A percentile compares a stretch with the other conserved stretches of the same genome.
These are phyloP conservation scores for Coilia nasus DNA, from an alignment of 2,797 vertebrate species.

Conservation along the genomic window DNA sequence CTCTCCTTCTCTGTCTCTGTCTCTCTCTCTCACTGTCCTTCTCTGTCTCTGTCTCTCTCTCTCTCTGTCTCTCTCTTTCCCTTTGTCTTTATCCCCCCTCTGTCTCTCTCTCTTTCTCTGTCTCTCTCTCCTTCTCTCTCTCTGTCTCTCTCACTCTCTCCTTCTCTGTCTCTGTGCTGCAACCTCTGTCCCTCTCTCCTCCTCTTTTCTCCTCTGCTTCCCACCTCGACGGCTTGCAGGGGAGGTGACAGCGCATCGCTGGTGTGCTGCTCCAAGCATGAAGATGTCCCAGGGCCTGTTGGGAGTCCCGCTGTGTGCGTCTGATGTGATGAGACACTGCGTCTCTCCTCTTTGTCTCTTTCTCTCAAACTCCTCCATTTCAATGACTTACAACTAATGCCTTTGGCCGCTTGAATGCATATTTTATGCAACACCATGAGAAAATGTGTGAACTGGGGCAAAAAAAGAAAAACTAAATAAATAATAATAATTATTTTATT, in stretches of 20 bases:
- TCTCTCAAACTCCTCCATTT: conserved; percentile 28
- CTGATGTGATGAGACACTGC: conserved; percentile 20
- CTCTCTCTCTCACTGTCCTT: no score
- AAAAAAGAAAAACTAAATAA: no score
- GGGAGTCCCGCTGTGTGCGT: conserved; percentile 55
- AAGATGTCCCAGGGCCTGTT: conserved; percentile 59
- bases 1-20: no score
- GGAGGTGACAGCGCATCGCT: conserved; percentile 22
- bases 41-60: no score
- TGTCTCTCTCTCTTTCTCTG: no score
- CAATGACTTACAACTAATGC: conserved; percentile 52
- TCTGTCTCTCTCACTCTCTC: no score
- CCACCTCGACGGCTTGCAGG: background rate
- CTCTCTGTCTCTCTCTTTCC: no score
- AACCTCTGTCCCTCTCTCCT: conserved; percentile 15
- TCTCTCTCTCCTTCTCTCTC: no score
- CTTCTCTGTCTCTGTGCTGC: background rate
- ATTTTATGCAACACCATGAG: conserved; percentile 28
- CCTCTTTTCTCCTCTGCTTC: background rate
- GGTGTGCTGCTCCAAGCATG: conserved; percentile 24
- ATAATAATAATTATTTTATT: no score
- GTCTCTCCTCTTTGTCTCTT: conserved; percentile 30
- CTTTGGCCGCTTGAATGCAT: conserved; percentile 48
- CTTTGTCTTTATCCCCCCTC: no score
- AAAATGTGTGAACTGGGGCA: conserved; percentile 58